Conservation (phyloP, 92 coral and sea anemone species). For the Actinostola sp. region DNA sequence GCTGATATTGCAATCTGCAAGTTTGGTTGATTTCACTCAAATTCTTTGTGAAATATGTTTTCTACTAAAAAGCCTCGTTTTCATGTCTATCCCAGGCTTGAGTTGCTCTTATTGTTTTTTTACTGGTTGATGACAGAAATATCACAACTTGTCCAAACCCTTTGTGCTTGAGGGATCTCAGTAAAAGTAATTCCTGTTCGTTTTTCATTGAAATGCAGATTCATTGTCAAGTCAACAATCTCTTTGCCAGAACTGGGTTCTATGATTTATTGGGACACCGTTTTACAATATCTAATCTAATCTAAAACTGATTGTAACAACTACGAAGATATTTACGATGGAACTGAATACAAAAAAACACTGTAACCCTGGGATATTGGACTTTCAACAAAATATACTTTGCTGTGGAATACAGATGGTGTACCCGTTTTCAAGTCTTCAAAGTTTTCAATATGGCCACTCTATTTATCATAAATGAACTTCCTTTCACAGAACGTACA, state of each 20-base stretch:
- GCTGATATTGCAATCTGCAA: no score
- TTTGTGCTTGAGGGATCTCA: conserved; percentile 46
- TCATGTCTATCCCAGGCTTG: no score
- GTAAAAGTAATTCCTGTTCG: conserved; percentile 41
- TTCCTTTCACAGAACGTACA: conserved; percentile 54
- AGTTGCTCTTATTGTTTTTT: conserved; percentile 60
- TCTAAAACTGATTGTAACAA: conserved; percentile 26
- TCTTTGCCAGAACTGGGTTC: conserved; percentile 49
- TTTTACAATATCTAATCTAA: conserved; percentile 49
- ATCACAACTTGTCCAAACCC: conserved; percentile 44
- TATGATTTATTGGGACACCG: conserved; percentile 42
- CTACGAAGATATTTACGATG: conserved; percentile 61
- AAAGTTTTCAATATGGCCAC: conserved; percentile 62
- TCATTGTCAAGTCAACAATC: conserved; percentile 33
- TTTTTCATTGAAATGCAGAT: conserved; percentile 58
- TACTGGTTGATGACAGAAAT: conserved; percentile 48
- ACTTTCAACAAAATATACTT: conserved; percentile 40
- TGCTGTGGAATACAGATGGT: conserved; percentile 64
- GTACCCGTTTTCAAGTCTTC: conserved; percentile 67
- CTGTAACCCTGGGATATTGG: conserved; percentile 39
- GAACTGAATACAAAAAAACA: conserved; percentile 47
- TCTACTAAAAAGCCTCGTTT: no score
- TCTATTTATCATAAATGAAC: conserved; percentile 58
- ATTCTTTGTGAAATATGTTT: no score
- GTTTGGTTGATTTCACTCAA: no score